Base-by-base conservation (phyloP, 2,113 vertebrate species). In the Sclerurus mexicanus region DNA sequence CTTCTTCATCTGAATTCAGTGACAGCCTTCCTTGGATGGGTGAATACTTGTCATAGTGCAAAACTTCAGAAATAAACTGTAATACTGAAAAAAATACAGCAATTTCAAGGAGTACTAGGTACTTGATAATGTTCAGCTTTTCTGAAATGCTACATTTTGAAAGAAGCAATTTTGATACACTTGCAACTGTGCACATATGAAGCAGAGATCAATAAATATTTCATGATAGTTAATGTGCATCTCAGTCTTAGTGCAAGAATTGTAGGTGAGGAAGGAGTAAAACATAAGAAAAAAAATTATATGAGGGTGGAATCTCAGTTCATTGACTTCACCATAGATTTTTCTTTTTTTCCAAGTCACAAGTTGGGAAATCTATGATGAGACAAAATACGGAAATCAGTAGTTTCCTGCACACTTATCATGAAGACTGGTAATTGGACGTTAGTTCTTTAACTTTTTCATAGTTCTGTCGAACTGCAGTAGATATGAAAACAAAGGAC, bases 391-490 rank as follows among this genome's bases (percentile, higher is more conserved):
- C 1, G 13, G 39, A 66, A 80, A 46, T 69, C 17, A 16, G 8
- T 64, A 49, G 30, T 85, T 89, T 82, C 9, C 9, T 69, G 39
- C 0, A 2, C 22, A 8, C 4, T 83, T 76, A 16, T 6, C 1
- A 2, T 53, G 79, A 52, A 74, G 52, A 40, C 14, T 44, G 10
- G 8, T 35, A 52, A 55, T 75, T 66, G 68, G 14, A 40, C 15
- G 5, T 76, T n/a, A 15, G 9, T 91, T 88, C 47, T 76, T 30
- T 82, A 12, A 7, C 30, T 25, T 90, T 60, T 25, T 73, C 1
- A 0, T 80, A 10, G 33, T 94, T 93, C 25, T 95, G 94, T 96
- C 90, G 97, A 95, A 69, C 71, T 81, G 80, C 74, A 82, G 62
- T 87, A 87, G 97, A 85, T 93, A 4, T 49, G 68, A 91, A 87